Base-by-base conservation (phyloP, 2,797 vertebrate genomes). In the Scolopax bukidnonensis region DNA sequence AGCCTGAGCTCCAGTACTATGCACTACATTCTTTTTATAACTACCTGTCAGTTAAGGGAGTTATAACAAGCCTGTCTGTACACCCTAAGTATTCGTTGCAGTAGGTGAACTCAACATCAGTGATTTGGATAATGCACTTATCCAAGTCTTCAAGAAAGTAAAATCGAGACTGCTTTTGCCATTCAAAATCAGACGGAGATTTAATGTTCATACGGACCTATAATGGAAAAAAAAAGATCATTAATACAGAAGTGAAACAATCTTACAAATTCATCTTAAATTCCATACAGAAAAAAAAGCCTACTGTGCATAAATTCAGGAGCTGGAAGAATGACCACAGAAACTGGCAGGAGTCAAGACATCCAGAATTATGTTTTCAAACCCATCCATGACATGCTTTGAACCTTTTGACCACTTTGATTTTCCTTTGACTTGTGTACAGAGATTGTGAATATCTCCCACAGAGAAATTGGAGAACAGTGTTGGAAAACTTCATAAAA, bases 71-170 rank as follows among this genome's bases (percentile, higher is more conserved):
- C 64, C 98, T 96, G 97, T 99, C 98, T 12, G 98, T 99, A 73
- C 98, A 99, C 64, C 98, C 98, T 68, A 99, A 97, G 91, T 98
- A 99, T 36, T 99, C 98, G 53, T 99, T 99, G 95, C 98, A 98
- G 96, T 99, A 99, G 91, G 94, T 97, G 95, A 99, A 99, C 91
- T 98, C 98, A 60, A 99, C 98, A 47, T 99, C 98, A 38, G 98
- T 99, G 96, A 99, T 99, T 65, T 98, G 98, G 89, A 99, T 98
- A 63, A 98, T 36, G 54, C 98, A 99, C 86, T 97, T 97, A 97
- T 98, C 98, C 24, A 96, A 82, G 45, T 99, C 98, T 84, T 99
- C 98, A 51, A 98, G 77, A 94, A 98, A 99, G 97, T 98, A 99
- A 96, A 99, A 99, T 54, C 98, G 97, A 4, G 98, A 98, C 70